Conservation (phyloP, 2,113 vertebrate species). For the Paedocypris sp. region DNA sequence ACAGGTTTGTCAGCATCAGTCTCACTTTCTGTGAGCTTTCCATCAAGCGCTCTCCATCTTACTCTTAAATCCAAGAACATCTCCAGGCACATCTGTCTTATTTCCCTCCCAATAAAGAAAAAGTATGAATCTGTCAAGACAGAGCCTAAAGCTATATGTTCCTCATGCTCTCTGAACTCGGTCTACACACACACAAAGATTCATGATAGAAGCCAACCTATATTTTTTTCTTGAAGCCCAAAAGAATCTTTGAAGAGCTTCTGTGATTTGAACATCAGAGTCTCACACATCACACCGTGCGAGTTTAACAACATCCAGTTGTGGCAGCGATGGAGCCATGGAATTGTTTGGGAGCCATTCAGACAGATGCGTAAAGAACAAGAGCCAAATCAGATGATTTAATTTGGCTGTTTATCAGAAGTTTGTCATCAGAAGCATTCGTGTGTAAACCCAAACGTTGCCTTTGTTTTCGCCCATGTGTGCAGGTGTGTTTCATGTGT, state of each 20-base stretch:
- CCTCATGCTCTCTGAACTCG: background rate
- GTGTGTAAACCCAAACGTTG: too few species aligned
- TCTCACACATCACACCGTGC: background rate
- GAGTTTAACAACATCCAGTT: background rate
- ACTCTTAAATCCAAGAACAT: background rate
- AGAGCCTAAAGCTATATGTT: constrained; percentile 4
- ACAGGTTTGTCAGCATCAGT: background rate
- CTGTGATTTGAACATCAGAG: background rate
- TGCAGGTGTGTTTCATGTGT: too few species aligned
- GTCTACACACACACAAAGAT: background rate
- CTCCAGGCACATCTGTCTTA: constrained; percentile 1
- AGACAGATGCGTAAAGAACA: too few species aligned
- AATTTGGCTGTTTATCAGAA: too few species aligned
- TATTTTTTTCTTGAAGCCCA: background rate
- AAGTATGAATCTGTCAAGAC: constrained; percentile 16
- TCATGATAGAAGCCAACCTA: background rate
- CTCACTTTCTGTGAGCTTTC: background rate
- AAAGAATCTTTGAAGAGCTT: background rate
- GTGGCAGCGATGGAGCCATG: too few species aligned
- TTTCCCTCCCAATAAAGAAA: background rate
- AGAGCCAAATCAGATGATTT: too few species aligned
- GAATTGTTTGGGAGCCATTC: too few species aligned
- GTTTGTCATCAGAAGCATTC: too few species aligned
- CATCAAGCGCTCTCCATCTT: background rate
- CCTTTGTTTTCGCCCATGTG: too few species aligned